Conservation (phyloP, 2,888 invertebrate species). For the Gandaritis pyraliata region DNA sequence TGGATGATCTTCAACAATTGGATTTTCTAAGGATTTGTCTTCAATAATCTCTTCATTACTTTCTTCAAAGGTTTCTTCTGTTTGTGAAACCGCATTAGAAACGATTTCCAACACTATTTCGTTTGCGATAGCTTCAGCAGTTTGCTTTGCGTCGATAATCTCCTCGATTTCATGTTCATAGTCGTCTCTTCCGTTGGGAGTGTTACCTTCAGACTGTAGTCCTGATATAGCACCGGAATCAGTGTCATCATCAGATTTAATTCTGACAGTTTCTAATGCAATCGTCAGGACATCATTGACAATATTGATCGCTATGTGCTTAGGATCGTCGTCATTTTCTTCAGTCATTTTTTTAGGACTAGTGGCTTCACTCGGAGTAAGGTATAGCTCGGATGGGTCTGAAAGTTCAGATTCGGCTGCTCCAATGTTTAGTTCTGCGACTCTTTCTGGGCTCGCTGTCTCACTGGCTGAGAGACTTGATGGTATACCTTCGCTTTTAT, state of each 20-base stretch:
- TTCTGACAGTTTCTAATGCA: conserved; percentile 73
- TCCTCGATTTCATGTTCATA: conserved; percentile 77
- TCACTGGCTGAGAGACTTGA: conserved; percentile 79
- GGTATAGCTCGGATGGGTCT: conserved; percentile 87
- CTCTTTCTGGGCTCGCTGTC: conserved; percentile 76
- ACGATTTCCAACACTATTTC: conserved; percentile 71
- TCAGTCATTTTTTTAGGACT: conserved; percentile 75
- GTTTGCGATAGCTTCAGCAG: conserved; percentile 66
- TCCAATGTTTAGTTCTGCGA: conserved; percentile 66
- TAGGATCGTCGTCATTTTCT: conserved; percentile 67
- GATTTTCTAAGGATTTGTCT: conserved; percentile 48
- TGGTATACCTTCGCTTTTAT: conserved; percentile 79
- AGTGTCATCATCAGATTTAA: conserved; percentile 76
- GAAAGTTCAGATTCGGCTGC: conserved; percentile 86
- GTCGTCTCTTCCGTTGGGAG: conserved; percentile 76
- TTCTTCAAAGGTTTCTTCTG: conserved; percentile 46
- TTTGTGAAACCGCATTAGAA: conserved; percentile 58
- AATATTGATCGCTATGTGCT: conserved; percentile 74
- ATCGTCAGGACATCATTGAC: conserved; percentile 79
- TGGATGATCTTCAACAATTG: conserved; percentile 67
- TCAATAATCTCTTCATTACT: conserved; percentile 37
- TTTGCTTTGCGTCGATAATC: conserved; percentile 64
- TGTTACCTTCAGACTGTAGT: conserved; percentile 75
- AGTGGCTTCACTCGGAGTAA: conserved; percentile 87
- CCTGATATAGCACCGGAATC: conserved; percentile 80